These are phyloP conservation scores for Drosophila ambigua DNA, from an alignment of 1,140 invertebrate genomes.

Conservation along the genomic window DNA sequence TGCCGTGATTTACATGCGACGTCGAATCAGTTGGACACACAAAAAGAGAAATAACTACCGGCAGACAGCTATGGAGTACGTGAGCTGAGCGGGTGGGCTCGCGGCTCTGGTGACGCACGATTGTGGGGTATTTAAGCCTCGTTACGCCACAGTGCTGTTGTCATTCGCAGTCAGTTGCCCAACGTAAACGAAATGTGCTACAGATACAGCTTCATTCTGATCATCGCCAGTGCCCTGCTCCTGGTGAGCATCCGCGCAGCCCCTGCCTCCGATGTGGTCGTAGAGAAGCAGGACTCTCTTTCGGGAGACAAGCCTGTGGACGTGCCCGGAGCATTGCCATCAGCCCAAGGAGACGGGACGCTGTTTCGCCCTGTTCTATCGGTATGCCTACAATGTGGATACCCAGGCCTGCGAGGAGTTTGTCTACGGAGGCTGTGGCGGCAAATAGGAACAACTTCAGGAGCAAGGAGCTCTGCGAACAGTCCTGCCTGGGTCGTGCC, in stretches of 20 bases:
- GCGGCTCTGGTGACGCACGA: conserved; percentile 17
- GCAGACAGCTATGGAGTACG: conserved; percentile 34
- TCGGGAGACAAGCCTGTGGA: conserved; percentile 6
- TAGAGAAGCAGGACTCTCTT: conserved; percentile 44
- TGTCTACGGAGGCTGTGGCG: conserved; percentile 94
- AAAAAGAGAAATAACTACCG: conserved; percentile 43
- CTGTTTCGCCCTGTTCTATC: conserved; percentile 91
- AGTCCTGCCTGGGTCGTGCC: conserved; percentile 85
- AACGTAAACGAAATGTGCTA: conserved; percentile 58
- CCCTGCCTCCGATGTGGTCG: conserved; percentile 52
- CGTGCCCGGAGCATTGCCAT: conserved; percentile 86
- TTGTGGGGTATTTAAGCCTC: conserved; percentile 60
- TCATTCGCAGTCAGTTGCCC: conserved; percentile 44
- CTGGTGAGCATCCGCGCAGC: conserved; percentile 23
- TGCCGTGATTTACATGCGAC: conserved; percentile 62
- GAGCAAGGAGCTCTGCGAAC: conserved; percentile 89
- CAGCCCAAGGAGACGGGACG: conserved; percentile 90
- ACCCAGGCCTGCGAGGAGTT: conserved; percentile 90
- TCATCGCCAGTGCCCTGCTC: conserved; percentile 29
- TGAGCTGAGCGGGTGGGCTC: conserved; percentile 21
- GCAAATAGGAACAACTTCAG: conserved; percentile 96
- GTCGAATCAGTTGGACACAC: conserved; percentile 58
- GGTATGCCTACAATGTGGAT: conserved; percentile 92
- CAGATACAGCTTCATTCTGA: conserved; percentile 36
- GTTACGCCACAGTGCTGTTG: conserved; percentile 3